These are phyloP conservation scores for Thunnus maccoyii DNA, from an alignment of 2,113 vertebrate genomes.

Conservation along the genomic window DNA sequence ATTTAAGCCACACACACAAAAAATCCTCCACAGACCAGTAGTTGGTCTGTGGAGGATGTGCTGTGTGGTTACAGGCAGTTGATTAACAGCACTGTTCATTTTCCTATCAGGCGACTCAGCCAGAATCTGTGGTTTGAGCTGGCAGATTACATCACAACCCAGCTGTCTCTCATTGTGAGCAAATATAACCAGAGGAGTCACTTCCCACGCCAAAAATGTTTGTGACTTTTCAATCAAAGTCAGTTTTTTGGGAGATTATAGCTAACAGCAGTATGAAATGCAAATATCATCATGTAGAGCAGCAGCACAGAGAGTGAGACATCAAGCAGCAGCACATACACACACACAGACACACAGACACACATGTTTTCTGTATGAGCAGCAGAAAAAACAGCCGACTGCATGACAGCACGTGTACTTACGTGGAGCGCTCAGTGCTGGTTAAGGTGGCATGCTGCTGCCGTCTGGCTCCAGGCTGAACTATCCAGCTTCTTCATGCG, in stretches of 20 bases:
- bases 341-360: too few species aligned
- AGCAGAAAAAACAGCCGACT: too few species aligned
- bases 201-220: neutral
- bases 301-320: too few species aligned
- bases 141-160: slow-evolving; percentile 3
- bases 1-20: too few species aligned
- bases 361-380: too few species aligned
- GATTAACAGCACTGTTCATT: too few species aligned
- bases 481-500: neutral
- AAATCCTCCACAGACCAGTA: too few species aligned
- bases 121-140: neutral
- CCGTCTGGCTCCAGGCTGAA: slow-evolving; percentile 1
- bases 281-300: neutral
- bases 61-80: too few species aligned
- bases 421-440: slow-evolving; percentile 25
- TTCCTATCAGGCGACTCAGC: too few species aligned
- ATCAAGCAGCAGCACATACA: too few species aligned
- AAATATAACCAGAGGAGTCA: neutral
- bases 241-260: neutral
- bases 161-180: neutral
- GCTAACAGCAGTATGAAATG: neutral
- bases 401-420: slow-evolving; percentile 14
- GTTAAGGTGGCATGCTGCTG: slow-evolving; percentile 46
- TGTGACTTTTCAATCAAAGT: neutral
- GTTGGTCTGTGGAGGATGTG: too few species aligned